Percentiles rank a stretch among this genome's conserved stretches.
These are phyloP conservation scores for Podarcis lilfordi DNA, from an alignment of 2,797 vertebrate species.

Conservation along the genomic window DNA sequence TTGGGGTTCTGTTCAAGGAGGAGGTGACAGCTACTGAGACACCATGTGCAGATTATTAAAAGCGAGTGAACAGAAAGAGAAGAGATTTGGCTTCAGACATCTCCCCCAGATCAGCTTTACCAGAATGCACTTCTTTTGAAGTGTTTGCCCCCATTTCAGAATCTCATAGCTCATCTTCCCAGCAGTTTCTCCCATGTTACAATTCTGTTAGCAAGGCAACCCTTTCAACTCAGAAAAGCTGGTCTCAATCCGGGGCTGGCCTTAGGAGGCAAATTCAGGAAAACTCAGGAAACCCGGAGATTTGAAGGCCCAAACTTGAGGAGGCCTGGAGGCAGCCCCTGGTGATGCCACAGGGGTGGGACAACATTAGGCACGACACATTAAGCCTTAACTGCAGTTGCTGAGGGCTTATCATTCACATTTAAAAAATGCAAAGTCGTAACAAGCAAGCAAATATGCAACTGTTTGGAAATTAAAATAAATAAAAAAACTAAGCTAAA, in stretches of 20 bases:
- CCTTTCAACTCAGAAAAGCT: neutral
- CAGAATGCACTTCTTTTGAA: neutral
- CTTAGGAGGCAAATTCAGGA: no score
- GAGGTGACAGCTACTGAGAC: neutral
- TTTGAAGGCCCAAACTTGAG: no score
- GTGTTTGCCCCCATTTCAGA: neutral
- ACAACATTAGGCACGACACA: no score
- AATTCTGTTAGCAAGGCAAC: neutral
- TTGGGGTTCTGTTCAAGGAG: neutral
- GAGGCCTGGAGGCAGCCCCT: no score
- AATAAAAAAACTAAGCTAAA: no score
- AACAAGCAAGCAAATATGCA: no score
- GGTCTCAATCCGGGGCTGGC: neutral
- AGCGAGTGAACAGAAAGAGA: neutral
- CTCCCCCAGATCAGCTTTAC: neutral
- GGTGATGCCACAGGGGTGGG: no score
- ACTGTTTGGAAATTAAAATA: no score
- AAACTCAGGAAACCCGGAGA: no score
- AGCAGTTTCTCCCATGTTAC: neutral
- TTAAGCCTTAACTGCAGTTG: no score
- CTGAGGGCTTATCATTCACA: no score
- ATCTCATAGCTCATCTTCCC: neutral
- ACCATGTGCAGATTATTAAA: neutral
- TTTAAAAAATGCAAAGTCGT: no score
- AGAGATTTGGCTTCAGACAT: neutral